phyloP scores from a whole-genome alignment of 2,113 vertebrate genomes.

The Nettapus auritus region DNA sequence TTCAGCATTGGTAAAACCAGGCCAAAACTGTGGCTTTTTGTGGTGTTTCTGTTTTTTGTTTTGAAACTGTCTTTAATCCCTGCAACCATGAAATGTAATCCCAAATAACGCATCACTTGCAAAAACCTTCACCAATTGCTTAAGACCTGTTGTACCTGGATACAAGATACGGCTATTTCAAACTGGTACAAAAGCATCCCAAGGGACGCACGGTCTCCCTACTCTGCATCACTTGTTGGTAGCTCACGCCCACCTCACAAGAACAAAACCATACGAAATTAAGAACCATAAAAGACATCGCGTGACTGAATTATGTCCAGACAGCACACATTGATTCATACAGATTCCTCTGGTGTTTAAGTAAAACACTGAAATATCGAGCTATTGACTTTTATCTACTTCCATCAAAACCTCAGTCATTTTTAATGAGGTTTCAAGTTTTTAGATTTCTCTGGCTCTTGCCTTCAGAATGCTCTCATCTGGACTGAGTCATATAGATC shows the following conservation, averaged over 20 bases:
- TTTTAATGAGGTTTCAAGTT: constrained; percentile 14
- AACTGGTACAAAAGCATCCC: background rate
- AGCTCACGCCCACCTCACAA: background rate
- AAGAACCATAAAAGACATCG: background rate
- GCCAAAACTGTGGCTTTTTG: background rate
- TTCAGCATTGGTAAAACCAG: background rate
- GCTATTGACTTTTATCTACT: background rate
- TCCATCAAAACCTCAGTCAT: constrained; percentile 30
- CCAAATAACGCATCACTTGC: background rate
- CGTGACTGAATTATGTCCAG: background rate
- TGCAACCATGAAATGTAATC: background rate
- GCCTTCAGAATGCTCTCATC: constrained; percentile 19
- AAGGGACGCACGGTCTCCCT: background rate
- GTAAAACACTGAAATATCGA: background rate
- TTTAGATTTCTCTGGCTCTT: background rate
- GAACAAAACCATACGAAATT: background rate
- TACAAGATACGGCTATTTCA: background rate
- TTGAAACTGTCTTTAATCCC: background rate
- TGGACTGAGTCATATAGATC: background rate
- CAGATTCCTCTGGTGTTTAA: background rate
- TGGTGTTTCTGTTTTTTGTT: background rate
- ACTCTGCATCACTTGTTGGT: background rate
- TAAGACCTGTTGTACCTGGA: fast-evolving
- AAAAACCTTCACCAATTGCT: fast-evolving
- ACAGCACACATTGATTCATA: background rate